Conservation (phyloP, 2,113 vertebrate genomes). For the Vombatus ursinus region DNA sequence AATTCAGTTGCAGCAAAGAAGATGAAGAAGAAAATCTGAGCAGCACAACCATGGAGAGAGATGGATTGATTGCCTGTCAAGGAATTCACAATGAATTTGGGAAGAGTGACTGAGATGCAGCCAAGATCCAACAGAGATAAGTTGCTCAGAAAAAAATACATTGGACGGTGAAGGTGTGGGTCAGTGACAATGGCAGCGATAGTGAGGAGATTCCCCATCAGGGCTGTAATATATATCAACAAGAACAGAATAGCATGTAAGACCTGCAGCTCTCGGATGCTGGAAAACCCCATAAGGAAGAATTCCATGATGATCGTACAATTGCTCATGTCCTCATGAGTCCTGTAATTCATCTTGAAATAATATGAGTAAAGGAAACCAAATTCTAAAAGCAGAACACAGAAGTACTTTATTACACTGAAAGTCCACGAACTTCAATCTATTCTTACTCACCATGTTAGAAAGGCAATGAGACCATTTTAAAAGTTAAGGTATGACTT, state of each 20-base stretch:
- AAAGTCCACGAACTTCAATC: background rate
- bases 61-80: background rate
- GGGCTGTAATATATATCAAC: background rate
- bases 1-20: background rate
- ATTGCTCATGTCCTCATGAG: background rate
- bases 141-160: slow-evolving; percentile 71
- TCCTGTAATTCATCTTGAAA: background rate
- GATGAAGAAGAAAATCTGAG: background rate
- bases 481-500: background rate
- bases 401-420: background rate
- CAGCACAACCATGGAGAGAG: background rate
- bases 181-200: slow-evolving; percentile 56
- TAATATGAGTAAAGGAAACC: background rate
- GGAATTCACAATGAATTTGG: background rate
- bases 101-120: slow-evolving; percentile 15
- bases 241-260: background rate
- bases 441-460: background rate
- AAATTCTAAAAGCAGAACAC: background rate
- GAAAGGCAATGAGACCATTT: background rate
- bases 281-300: background rate
- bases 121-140: slow-evolving; percentile 57
- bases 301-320: background rate
- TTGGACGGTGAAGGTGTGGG: slow-evolving; percentile 64
- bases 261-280: background rate
- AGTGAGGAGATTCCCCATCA: slow-evolving; percentile 58